A percentile compares a stretch with the other conserved stretches of the same genome.
phyloP scores from a whole-genome alignment of 1,140 invertebrate species.

The Carcinoscorpius rotundicauda region DNA sequence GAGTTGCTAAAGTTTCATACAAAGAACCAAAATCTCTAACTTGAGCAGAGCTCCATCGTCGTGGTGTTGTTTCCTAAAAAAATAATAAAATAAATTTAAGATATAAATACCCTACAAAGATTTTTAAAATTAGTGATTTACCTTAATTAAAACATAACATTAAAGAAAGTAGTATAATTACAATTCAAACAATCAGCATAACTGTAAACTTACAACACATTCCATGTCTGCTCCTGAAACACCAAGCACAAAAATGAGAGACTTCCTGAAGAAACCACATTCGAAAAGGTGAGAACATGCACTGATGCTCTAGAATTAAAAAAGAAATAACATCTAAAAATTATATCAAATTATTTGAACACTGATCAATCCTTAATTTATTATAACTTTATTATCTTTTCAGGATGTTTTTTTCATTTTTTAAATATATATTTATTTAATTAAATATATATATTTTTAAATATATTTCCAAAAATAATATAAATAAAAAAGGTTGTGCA shows the following conservation, averaged over 20 bases:
- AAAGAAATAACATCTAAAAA: too few relatives aligned
- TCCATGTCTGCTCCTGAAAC: not conserved
- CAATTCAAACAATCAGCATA: not conserved
- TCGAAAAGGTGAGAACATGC: too few relatives aligned
- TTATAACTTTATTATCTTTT: too few relatives aligned
- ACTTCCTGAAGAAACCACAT: not conserved
- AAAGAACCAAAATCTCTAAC: conserved; percentile 36
- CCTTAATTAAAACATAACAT: not conserved
- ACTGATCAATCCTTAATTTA: too few relatives aligned
- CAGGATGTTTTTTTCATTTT: too few relatives aligned
- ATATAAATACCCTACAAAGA: too few relatives aligned
- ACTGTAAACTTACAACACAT: not conserved
- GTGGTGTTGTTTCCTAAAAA: conserved; percentile 21
- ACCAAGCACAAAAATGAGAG: not conserved
- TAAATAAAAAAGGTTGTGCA: too few relatives aligned
- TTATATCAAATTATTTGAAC: too few relatives aligned
- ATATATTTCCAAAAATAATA: too few relatives aligned
- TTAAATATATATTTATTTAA: too few relatives aligned
- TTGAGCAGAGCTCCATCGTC: conserved; percentile 37
- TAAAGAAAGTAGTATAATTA: not conserved
- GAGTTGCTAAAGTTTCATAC: conserved; percentile 33
- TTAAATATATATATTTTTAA: too few relatives aligned
- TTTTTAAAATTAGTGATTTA: conserved; percentile 3
- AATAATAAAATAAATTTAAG: conserved; percentile 8
- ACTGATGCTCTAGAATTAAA: too few relatives aligned